phyloP scores from a whole-genome alignment of 1,140 invertebrate genomes.

The Aphaenogaster rudis region DNA sequence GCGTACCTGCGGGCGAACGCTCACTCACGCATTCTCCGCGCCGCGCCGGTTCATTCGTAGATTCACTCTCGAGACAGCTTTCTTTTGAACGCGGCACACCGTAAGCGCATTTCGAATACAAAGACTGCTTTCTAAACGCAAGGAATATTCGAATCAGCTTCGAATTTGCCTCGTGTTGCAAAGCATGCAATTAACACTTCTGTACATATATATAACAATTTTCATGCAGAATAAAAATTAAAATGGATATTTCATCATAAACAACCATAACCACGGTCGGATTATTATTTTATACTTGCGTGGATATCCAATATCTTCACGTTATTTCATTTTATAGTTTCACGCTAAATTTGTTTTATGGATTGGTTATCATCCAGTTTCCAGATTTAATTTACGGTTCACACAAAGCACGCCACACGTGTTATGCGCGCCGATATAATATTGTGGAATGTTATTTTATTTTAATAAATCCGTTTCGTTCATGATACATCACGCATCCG shows the following conservation, averaged over 20 bases:
- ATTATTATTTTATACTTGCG: constrained; percentile 43
- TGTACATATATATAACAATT: neutral
- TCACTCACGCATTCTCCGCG: constrained; percentile 50
- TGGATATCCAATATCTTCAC: constrained; percentile 16
- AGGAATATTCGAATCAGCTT: neutral
- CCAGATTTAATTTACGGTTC: constrained; percentile 44
- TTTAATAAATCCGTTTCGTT: constrained; percentile 52
- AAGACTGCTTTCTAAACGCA: neutral
- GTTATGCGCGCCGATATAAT: neutral
- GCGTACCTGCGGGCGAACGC: constrained; percentile 67
- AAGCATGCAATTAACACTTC: neutral
- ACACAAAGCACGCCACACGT: constrained; percentile 17
- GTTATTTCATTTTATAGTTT: constrained; percentile 53
- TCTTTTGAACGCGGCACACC: neutral
- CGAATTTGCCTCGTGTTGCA: neutral
- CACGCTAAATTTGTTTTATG: constrained; percentile 52
- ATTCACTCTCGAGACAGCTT: constrained; percentile 18
- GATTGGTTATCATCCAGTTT: constrained; percentile 48
- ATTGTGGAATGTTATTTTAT: constrained; percentile 49
- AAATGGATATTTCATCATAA: neutral
- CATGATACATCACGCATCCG: constrained; percentile 42
- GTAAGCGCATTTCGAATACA: neutral
- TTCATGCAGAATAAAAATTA: neutral
- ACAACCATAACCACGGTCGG: neutral
- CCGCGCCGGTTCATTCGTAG: constrained; percentile 1